These are phyloP conservation scores for Chiloscyllium punctatum DNA, from an alignment of 2,797 vertebrate species.

Conservation along the genomic window DNA sequence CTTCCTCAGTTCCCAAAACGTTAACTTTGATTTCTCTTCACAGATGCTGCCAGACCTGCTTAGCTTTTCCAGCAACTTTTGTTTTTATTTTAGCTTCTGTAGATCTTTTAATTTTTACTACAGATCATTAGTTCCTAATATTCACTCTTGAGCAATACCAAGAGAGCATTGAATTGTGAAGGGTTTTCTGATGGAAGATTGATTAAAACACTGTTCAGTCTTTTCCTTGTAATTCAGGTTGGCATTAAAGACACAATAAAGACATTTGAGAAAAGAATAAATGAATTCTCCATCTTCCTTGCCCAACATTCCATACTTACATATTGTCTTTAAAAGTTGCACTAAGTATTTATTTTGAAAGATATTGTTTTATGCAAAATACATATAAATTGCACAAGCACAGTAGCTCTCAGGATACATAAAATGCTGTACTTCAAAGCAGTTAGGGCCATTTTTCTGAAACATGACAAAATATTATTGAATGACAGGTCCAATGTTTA, in stretches of 20 bases:
- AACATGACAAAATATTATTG: background rate
- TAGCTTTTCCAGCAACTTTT: no score
- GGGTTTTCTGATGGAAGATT: background rate
- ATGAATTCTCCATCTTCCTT: background rate
- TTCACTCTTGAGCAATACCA: background rate
- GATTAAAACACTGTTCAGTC: background rate
- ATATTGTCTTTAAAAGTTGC: background rate
- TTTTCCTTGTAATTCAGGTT: background rate
- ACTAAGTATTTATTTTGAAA: background rate
- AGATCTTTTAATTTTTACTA: no score
- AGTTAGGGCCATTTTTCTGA: background rate
- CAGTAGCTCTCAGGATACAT: background rate
- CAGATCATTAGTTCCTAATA: background rate
- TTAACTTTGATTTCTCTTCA: no score
- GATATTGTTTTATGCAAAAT: background rate
- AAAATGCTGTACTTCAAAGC: background rate
- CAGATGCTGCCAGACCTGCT: no score
- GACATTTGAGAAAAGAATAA: background rate
- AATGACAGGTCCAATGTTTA: background rate
- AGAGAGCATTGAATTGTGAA: background rate
- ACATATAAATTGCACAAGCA: background rate
- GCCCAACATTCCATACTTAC: background rate
- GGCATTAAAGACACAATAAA: background rate
- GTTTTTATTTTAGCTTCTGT: no score
- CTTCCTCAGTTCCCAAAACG: no score